Conservation (phyloP, 2,888 invertebrate species). For the Hipparchia sbordonii region DNA sequence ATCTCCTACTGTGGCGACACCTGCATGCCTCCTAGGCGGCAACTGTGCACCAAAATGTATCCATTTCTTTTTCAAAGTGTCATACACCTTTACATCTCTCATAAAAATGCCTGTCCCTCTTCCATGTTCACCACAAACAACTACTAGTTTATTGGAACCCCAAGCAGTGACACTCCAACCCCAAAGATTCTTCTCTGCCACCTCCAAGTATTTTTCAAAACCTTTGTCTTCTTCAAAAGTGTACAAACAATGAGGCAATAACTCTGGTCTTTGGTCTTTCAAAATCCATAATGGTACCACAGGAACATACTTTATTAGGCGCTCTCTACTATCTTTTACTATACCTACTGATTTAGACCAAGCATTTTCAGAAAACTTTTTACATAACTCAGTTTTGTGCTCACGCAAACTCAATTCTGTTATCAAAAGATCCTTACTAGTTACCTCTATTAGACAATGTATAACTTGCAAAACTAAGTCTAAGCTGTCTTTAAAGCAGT, state of each 20-base stretch:
- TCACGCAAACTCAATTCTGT: conserved; percentile 43
- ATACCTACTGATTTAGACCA: conserved; percentile 58
- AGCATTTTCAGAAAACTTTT: conserved; percentile 61
- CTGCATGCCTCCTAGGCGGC: conserved; percentile 64
- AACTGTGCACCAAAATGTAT: conserved; percentile 61
- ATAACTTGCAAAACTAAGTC: conserved; percentile 53
- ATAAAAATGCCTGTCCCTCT: conserved; percentile 66
- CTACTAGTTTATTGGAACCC: conserved; percentile 62
- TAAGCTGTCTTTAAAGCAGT: conserved; percentile 50
- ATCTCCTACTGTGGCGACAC: conserved; percentile 59
- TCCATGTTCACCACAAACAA: conserved; percentile 69
- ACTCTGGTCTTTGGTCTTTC: conserved; percentile 50
- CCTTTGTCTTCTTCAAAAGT: conserved; percentile 54
- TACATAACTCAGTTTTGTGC: conserved; percentile 48
- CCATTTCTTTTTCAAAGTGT: conserved; percentile 64
- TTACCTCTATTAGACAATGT: conserved; percentile 55
- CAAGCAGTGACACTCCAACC: conserved; percentile 70
- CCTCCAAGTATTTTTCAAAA: conserved; percentile 64
- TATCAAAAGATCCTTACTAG: conserved; percentile 44
- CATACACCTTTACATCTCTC: conserved; percentile 68
- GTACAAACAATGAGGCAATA: conserved; percentile 57
- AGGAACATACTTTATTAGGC: conserved; percentile 53
- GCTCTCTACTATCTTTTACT: conserved; percentile 52
- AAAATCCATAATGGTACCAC: conserved; percentile 58
- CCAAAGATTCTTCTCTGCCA: conserved; percentile 68